Conservation (phyloP, 2,797 vertebrate species). For the Nannoperca australis region DNA sequence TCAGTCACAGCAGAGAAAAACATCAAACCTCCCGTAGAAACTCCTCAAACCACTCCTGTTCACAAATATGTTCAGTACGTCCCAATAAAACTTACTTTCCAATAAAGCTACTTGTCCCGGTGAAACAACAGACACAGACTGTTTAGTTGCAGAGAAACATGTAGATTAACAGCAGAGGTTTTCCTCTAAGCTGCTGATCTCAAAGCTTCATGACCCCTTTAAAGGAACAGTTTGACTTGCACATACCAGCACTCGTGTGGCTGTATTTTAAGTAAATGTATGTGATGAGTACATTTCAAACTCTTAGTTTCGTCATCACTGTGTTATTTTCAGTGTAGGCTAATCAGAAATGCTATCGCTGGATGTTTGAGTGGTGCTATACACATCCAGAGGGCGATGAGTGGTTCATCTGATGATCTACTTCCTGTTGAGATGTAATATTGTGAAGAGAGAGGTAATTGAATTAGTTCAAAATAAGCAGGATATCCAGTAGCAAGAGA, state of each 20-base stretch:
- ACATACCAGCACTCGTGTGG: neutral
- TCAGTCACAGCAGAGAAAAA: neutral
- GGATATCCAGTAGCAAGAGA: neutral
- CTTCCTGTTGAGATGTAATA: neutral
- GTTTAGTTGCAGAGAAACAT: neutral
- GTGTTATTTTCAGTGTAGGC: too few species aligned
- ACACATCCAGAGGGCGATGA: neutral
- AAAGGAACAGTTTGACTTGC: neutral
- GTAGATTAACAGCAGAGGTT: neutral
- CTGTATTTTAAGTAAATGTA: neutral
- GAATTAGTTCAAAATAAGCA: neutral
- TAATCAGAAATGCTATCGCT: neutral
- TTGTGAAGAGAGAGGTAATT: neutral
- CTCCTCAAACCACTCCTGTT: neutral
- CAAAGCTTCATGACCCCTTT: neutral
- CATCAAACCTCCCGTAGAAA: neutral
- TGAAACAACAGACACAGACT: neutral
- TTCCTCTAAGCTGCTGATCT: too few species aligned
- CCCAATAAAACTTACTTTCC: too few species aligned
- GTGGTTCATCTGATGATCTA: neutral
- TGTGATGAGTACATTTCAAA: too few species aligned
- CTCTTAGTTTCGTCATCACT: neutral
- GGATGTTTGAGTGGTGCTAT: neutral
- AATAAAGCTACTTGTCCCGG: too few species aligned
- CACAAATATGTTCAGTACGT: too few species aligned